These are phyloP conservation scores for Maniola jurtina DNA, from an alignment of 1,140 invertebrate genomes.

Conservation along the genomic window DNA sequence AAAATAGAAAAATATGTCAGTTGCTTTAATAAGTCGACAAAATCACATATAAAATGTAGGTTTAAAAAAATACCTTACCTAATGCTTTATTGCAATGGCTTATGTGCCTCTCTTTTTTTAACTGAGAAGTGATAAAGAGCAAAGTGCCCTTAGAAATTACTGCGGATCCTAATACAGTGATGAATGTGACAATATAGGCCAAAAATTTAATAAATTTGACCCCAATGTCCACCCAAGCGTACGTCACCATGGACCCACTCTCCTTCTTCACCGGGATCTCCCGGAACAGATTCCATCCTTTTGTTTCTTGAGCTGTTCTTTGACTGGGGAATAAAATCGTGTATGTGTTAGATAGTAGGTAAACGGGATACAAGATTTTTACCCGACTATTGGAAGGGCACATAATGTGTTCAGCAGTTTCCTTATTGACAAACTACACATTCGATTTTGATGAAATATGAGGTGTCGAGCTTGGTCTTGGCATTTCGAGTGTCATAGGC, in stretches of 20 bases:
- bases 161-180: slow-evolving; percentile 87
- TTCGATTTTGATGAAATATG: too few species aligned
- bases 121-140: slow-evolving; percentile 93
- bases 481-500: too few species aligned
- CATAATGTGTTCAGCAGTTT: too few species aligned
- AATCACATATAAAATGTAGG: too few species aligned
- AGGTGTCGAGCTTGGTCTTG: too few species aligned
- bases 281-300: slow-evolving; percentile 97
- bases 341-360: too few species aligned
- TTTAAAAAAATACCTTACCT: slow-evolving; percentile 72
- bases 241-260: slow-evolving; percentile 91
- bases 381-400: too few species aligned
- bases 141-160: slow-evolving; percentile 91
- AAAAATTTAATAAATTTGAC: slow-evolving; percentile 92
- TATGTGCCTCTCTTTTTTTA: slow-evolving; percentile 85
- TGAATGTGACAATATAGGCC: slow-evolving; percentile 90
- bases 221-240: slow-evolving; percentile 89
- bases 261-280: slow-evolving; percentile 92
- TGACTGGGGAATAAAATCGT: slow-evolving; percentile 78
- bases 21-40: too few species aligned
- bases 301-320: slow-evolving; percentile 90
- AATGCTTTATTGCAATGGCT: slow-evolving; percentile 88
- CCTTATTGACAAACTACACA: too few species aligned
- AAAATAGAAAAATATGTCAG: slow-evolving; percentile 9
- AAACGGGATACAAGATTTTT: too few species aligned